Evolutionary conservation across 2,113 vertebrate genomes (phyloP), one percentile per base, ranked within the genome.

Genomic region (Sinocyclocheilus grahami): DNA sequence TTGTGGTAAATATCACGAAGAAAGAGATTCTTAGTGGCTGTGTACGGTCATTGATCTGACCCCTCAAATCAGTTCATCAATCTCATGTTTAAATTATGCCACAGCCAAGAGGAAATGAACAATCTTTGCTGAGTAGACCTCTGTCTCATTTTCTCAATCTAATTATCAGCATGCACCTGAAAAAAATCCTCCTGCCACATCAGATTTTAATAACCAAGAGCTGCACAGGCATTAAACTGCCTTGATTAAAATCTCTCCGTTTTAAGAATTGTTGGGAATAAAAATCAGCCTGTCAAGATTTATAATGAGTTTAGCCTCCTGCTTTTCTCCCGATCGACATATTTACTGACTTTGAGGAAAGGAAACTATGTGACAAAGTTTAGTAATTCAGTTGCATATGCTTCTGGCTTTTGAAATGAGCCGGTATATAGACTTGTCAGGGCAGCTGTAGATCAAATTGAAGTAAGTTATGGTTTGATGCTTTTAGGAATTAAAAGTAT

Each of bases 1-100:
- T 90, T 81, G 88, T 86, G 87, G 89, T 91, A 90, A 91, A 90
- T 90, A 90, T 90, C 86, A 78, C 39, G 42, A 75, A 86, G 78
- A 85, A 53, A 78, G 42, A 65, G 85, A 89, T 80, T 85, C 83
- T 46, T 78, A 82, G 78, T 76, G 85, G 79, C 85, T 65, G 62
- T 13, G 63, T 79, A 62, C 71, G 86, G 88, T 87, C 84, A 89
- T 91, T 67, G 88, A 91, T 89, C 81, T 89, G 86, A 86, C 88
- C 82, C 42, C 79, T 85, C 62, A 6, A 84, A 89, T 88, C 87
- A 89, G 88, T 87, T 89, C 75, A 89, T 89, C 88, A 86, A 75
- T 83, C 80, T 78, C 81, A 53, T 16, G 78, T 75, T 77, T 84
- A 83, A 87, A 86, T 79, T 86, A 67, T 42, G 69, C 42, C 75